Evolutionary conservation across 2,113 vertebrate genomes (phyloP), one percentile per base, ranked within the genome.

Genomic region (Alethe diademata): DNA sequence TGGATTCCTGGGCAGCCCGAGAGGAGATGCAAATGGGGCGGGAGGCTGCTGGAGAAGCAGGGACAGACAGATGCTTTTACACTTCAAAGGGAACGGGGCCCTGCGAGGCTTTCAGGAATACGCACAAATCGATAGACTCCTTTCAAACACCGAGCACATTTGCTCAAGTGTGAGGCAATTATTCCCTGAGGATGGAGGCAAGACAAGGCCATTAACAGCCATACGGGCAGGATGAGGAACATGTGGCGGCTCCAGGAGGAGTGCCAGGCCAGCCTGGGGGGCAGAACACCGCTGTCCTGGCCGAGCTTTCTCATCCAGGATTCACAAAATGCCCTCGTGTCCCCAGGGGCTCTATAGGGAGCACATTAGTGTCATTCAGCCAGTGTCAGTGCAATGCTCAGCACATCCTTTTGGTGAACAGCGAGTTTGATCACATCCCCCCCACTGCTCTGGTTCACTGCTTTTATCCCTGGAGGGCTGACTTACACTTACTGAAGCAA

Each of bases 121-220:
- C 2, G 38, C 60, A 78, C 53, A 53, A 29, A 96, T 95, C 91
- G 73, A 96, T 81, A 89, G 92, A 83, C 86, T 86, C 94, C 94
- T 95, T 95, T 95, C 75, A 95, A 96, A 93, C 89, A 64, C 76
- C 43, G 33, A 89, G 93, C 91, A 80, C 95, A 93, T 96, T 96
- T 97, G 95, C 94, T 93, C 94, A 86, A 94, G 91, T 92, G 92
- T 90, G 92, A 94, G 84, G 92, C 91, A 96, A 95, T 93, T 89
- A 95, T 81, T 94, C 86, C 89, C 88, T 8, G 79, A 60, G 92
- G 95, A 93, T 7, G 72, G 58, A 80, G 72, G 86, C 88, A 92
- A 80, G 94, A 84, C 83, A 60, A 94, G 83, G 80, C 95, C 94
- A 91, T 95, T 87, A 93, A 82, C 73, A 67, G 91, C 76, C 95